Conservation (phyloP, 23 tunicate genomes). For the Styela plicata region DNA sequence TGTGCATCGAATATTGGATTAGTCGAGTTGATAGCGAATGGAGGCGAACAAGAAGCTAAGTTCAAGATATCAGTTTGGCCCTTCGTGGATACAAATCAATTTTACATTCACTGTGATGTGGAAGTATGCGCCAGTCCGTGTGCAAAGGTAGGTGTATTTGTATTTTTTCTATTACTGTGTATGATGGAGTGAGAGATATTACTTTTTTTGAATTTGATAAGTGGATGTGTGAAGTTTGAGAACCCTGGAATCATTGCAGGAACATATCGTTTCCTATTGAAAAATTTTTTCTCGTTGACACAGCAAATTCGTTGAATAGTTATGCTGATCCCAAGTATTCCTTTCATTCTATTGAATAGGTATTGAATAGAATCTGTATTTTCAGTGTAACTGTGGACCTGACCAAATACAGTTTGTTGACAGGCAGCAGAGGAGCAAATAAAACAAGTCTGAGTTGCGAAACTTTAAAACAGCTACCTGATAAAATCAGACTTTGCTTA, state of each 20-base stretch:
- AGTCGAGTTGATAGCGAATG: neutral
- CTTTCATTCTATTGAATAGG: no score
- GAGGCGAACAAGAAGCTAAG: neutral
- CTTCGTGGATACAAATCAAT: neutral
- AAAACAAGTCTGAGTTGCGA: no score
- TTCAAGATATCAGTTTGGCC: neutral
- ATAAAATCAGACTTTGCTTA: no score
- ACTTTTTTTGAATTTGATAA: neutral
- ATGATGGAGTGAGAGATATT: neutral
- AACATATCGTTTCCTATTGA: neutral
- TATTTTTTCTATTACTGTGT: no score
- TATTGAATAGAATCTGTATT: no score
- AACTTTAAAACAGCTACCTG: no score
- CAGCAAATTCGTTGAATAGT: neutral
- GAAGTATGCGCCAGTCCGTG: conserved; percentile 8
- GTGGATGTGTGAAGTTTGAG: neutral
- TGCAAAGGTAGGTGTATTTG: conserved; percentile 17
- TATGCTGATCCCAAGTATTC: no score
- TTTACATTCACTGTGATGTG: conserved; percentile 19
- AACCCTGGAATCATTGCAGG: neutral
- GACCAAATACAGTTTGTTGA: no score
- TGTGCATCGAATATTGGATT: neutral
- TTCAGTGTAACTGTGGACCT: no score
- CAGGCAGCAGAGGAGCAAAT: no score
- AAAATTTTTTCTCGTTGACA: neutral